Percentiles rank a stretch among this genome's conserved stretches.
Evolutionary conservation across 2,888 invertebrate genomes (phyloP).

Genomic region (Hemicrepidius hirtus): DNA sequence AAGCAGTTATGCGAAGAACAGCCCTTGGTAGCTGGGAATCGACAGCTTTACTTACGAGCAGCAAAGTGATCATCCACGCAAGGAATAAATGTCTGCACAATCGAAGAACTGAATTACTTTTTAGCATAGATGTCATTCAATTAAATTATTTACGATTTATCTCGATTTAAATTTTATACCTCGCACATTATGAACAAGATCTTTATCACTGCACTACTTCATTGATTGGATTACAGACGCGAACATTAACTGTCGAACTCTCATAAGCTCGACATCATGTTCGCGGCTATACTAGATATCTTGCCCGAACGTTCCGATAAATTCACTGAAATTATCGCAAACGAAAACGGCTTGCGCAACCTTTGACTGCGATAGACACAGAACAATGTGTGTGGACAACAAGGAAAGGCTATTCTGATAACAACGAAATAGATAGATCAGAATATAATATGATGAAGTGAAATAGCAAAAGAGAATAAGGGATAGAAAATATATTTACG

Average conservation of each 20-base stretch:
- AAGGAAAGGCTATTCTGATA: conserved; percentile 29
- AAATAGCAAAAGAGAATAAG: conserved; percentile 13
- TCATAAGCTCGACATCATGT: conserved; percentile 27
- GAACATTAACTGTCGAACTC: conserved; percentile 17
- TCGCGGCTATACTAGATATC: conserved; percentile 37
- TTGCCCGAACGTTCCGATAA: conserved; percentile 31
- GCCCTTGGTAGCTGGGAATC: background rate
- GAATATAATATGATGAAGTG: conserved; percentile 26
- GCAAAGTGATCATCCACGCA: conserved; percentile 10
- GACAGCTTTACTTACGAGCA: conserved; percentile 18
- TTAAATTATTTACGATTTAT: background rate
- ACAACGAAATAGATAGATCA: conserved; percentile 29
- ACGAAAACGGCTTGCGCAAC: conserved; percentile 35
- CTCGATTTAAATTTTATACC: background rate
- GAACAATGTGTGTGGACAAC: background rate
- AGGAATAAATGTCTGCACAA: background rate
- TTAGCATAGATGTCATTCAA: background rate
- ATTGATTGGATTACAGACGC: conserved; percentile 5
- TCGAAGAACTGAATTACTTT: background rate
- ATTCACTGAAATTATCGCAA: conserved; percentile 32
- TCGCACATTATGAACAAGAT: background rate
- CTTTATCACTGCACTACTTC: too few relatives aligned
- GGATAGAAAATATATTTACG: conserved; percentile 2
- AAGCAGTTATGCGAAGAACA: conserved; percentile 19
- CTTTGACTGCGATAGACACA: conserved; percentile 24